Base-by-base conservation (phyloP, 2,797 vertebrate species). In the Anabas testudineus region DNA sequence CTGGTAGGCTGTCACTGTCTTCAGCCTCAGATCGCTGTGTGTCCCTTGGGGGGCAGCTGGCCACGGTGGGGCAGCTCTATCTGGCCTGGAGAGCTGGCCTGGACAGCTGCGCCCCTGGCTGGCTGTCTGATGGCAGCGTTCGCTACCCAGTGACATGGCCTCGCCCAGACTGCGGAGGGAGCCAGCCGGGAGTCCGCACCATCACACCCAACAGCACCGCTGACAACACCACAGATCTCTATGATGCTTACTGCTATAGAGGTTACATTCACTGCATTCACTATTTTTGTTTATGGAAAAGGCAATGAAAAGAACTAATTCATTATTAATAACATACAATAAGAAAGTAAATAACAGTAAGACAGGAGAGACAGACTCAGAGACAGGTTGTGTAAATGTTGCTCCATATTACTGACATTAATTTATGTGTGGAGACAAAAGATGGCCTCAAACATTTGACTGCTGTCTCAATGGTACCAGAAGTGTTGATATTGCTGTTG, bases 41-140 rank as follows among this genome's bases (percentile, higher is more conserved):
- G 52, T 92, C 94, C 54, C 93, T 90, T 3, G 96, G 95, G 0
- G 95, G 94, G 0, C 80, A 86, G 7, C 82, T 99, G 80, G 97
- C 98, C 45, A 97, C 95, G 0, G 94, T 95, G 1, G 97, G 97
- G 37, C 97, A 99, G 90, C 94, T 99, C 2, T 93, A 98, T 82
- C 82, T 97, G 84, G 97, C 98, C 0, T 99, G 97, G 98, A 91
- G 75, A 3, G 86, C 95, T 0, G 97, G 97, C 0, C 87, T 98
- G 80, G 95, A 99, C 83, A 95, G 92, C 76, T 99, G 98, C 0
- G 95, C 96, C 80, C 96, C 96, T 0, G 98, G 97, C 63, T 98
- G 97, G 97, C 81, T 99, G 77, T 95, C 96, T 0, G 97, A 99
- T 0, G 96, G 96, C 81, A 99, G 96, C 37, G 93, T 97, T 24